Evolutionary conservation across 1,140 invertebrate genomes (phyloP), one percentile per base, ranked within the genome.

Genomic region (Lineus longissimus): DNA sequence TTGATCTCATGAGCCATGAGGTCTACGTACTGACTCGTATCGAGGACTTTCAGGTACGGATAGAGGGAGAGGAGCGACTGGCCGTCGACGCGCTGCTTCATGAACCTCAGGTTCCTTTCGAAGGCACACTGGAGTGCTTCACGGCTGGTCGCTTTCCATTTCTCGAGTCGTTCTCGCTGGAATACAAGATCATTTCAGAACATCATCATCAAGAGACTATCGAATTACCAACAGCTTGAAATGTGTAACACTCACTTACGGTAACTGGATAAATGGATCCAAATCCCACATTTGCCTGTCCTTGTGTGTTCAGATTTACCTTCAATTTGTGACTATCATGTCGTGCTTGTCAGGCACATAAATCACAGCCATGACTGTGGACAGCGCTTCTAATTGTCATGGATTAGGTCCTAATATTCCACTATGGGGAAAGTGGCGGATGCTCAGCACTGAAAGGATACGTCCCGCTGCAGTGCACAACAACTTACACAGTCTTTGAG

Each of bases 31-130:
- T 87, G 82, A 19, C 88, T 80, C 57, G 85, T 82, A 29, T 86
- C 78, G 23, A 93, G 76, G 17, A 88, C 82, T 62, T 85, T 85
- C 13, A 96, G 80, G 77, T 90, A 96, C 0, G 91, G 88, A 81
- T 91, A 87, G 36, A 93, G 70, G 61, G 86, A 86, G 30, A 88
- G 83, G 1, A 82, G 77, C 36, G 47, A 4, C 47, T 51, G n/a
- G 4, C 47, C n/a, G 25, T 51, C 47, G 4, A n/a, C 47, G 6
- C 25, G n/a, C 47, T 51, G 47, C 25, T 51, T 51, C 19, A 51
- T 6, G 25, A 51, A 51, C n/a, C 25, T 51, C n/a, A 51, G 25
- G n/a, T 51, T 51, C n/a, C 47, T 6, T 19, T 51, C 47, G 47
- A 51, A 51, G 19, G 47, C 47, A 19, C 25, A 23, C 47, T 19